Conservation (phyloP, 2,797 vertebrate genomes). For the Anguilla pacifica region DNA sequence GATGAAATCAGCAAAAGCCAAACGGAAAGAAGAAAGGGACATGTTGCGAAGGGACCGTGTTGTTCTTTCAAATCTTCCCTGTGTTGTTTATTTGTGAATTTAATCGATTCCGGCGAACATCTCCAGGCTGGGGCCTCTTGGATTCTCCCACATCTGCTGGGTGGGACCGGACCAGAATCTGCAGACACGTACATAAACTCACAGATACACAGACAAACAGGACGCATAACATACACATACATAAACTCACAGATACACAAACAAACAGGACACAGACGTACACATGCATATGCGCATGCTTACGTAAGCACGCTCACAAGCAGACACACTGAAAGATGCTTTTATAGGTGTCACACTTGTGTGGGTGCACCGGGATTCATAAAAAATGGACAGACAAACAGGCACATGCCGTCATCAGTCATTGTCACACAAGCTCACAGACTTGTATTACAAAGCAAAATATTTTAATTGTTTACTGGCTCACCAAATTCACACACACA, state of each 20-base stretch:
- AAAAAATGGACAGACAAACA: not conserved
- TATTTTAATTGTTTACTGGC: not conserved
- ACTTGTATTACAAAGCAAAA: not conserved
- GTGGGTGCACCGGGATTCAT: not conserved
- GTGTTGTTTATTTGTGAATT: slow-evolving; percentile 34
- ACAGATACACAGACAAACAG: not conserved
- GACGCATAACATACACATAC: not conserved
- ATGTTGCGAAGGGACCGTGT: not conserved
- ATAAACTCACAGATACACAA: not conserved
- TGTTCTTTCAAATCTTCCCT: slow-evolving; percentile 23
- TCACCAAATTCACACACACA: not conserved
- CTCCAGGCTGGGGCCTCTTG: not conserved
- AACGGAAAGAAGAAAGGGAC: not conserved
- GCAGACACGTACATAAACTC: not conserved
- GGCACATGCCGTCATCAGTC: not conserved
- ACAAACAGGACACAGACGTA: not conserved
- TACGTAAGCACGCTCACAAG: not conserved
- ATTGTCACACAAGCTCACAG: not conserved
- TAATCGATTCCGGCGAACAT: slow-evolving; percentile 40
- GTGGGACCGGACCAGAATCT: not conserved
- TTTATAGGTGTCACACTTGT: not conserved
- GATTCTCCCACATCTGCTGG: not conserved
- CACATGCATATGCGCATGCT: not conserved
- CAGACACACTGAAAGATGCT: too few relatives aligned
- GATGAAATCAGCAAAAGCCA: slow-evolving; percentile 25